Conservation (phyloP, 2,113 vertebrate species). For the Ahaetulla prasina region DNA sequence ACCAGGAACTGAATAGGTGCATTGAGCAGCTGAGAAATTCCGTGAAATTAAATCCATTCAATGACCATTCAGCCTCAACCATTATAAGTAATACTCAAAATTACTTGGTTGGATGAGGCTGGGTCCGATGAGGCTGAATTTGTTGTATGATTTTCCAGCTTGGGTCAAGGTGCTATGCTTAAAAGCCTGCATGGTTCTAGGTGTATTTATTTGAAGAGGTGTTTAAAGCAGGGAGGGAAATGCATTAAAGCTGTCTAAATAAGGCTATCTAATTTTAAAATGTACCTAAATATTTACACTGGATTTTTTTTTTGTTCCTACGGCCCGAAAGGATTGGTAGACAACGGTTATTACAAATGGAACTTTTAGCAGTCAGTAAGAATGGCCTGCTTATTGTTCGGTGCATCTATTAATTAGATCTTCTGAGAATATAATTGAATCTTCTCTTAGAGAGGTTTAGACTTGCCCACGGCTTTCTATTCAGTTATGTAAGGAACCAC, state of each 20-base stretch:
- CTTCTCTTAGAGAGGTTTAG: constrained; percentile 41
- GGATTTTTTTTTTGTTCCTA: not conserved
- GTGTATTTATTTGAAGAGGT: not conserved
- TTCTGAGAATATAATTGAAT: constrained; percentile 56
- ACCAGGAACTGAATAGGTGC: not conserved
- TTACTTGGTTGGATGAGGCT: too few species aligned
- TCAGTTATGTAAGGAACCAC: constrained; percentile 54
- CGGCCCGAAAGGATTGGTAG: not conserved
- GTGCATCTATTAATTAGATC: constrained; percentile 51
- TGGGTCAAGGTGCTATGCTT: not conserved
- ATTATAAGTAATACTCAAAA: not conserved
- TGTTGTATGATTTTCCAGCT: not conserved
- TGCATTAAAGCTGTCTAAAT: not conserved
- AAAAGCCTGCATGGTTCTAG: not conserved
- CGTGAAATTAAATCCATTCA: not conserved
- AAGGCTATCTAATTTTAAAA: not conserved
- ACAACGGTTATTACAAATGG: constrained; percentile 22
- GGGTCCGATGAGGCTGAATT: not conserved
- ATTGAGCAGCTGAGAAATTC: not conserved
- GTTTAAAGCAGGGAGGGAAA: not conserved
- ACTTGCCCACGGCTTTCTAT: constrained; percentile 42
- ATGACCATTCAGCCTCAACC: not conserved
- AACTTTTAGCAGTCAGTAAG: constrained; percentile 30
- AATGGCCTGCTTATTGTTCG: constrained; percentile 34
- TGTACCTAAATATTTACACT: not conserved